phyloP scores from a whole-genome alignment of 2,888 invertebrate species.

The Odiellus spinosus region DNA sequence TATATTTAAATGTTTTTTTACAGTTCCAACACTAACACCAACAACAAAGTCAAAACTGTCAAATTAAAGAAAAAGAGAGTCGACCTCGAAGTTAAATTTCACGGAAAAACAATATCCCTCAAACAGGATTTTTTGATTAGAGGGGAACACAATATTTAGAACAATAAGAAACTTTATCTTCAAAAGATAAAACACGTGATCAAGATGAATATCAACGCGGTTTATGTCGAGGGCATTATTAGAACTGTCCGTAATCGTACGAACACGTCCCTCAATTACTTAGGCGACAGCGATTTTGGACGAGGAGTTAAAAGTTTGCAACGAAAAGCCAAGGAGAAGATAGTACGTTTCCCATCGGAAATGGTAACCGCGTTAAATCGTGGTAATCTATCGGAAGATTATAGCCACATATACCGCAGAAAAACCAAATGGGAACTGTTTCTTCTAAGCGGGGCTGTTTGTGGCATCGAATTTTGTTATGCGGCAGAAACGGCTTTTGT shows the following conservation, averaged over 20 bases:
- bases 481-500: constrained; percentile 96
- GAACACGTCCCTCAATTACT: not conserved
- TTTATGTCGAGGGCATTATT: not conserved
- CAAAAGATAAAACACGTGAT: not conserved
- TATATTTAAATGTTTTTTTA: too few species aligned
- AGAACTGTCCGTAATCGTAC: not conserved
- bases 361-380: not conserved
- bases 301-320: not conserved
- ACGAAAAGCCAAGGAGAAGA: not conserved
- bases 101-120: too few species aligned
- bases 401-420: constrained; percentile 9
- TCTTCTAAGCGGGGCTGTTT: constrained; percentile 79
- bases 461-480: constrained; percentile 95
- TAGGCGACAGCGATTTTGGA: not conserved
- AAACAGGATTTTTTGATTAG: too few species aligned
- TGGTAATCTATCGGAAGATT: not conserved
- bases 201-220: not conserved
- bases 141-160: too few species aligned
- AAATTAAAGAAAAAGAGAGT: too few species aligned
- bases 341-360: not conserved
- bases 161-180: too few species aligned
- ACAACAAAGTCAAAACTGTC: too few species aligned
- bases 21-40: too few species aligned
- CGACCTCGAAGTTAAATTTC: too few species aligned
- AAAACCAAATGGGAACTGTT: constrained; percentile 46